Percentiles rank a stretch among this genome's conserved stretches.
These are phyloP conservation scores for Hypolimnas misippus DNA, from an alignment of 2,888 invertebrate species.

Conservation along the genomic window DNA sequence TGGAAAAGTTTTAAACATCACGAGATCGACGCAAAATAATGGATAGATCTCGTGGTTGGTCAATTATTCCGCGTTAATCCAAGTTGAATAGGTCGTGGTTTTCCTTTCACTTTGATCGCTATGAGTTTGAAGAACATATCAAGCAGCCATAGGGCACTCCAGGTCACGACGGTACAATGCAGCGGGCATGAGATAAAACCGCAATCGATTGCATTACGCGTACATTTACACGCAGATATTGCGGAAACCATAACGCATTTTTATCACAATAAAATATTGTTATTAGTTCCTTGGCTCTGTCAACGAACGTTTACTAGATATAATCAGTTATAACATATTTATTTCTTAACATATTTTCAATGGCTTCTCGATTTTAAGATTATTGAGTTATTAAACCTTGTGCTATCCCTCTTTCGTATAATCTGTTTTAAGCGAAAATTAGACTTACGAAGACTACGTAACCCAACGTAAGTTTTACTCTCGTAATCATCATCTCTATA, in stretches of 20 bases:
- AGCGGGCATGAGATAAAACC: conserved; percentile 30
- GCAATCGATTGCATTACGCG: conserved; percentile 32
- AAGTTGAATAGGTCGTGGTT: conserved; percentile 60
- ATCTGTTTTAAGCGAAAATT: no score
- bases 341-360: no score
- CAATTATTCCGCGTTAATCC: conserved; percentile 27
- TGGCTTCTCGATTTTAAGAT: no score
- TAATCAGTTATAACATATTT: not conserved
- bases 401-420: no score
- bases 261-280: conserved; percentile 21
- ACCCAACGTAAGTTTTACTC: no score
- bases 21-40: conserved; percentile 2
- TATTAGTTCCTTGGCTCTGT: conserved; percentile 20
- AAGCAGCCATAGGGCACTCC: conserved; percentile 57
- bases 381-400: no score
- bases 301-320: conserved; percentile 7
- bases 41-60: conserved; percentile 30
- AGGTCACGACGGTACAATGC: conserved; percentile 31
- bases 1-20: not conserved
- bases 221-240: conserved; percentile 34
- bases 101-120: conserved; percentile 72
- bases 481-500: no score
- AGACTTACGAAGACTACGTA: no score
- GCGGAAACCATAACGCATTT: conserved; percentile 26
- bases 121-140: conserved; percentile 64